Percentiles rank a stretch among this genome's conserved stretches.
Evolutionary conservation across 2,797 vertebrate genomes (phyloP).

Genomic region (Coregonus sp.): DNA sequence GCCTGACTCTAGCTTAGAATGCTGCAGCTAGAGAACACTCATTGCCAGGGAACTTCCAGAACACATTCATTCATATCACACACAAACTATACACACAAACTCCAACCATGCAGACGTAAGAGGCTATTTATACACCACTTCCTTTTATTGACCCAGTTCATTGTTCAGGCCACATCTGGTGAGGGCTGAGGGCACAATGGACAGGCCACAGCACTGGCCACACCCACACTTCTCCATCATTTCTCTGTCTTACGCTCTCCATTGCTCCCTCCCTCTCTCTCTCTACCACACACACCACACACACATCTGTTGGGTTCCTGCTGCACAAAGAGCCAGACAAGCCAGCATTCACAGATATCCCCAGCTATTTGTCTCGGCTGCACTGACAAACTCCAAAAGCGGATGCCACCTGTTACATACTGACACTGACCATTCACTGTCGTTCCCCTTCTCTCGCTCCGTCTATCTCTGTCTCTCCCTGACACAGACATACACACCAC

Average conservation of each 20-base stretch:
- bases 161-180: conserved; percentile 82
- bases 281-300: background rate
- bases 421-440: conserved; percentile 39
- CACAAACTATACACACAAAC: conserved; percentile 39
- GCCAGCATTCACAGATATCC: conserved; percentile 48
- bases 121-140: conserved; percentile 80
- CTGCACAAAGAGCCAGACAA: conserved; percentile 38
- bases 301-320: conserved; percentile 26
- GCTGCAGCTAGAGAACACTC: conserved; percentile 44
- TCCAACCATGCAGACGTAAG: conserved; percentile 60
- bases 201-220: conserved; percentile 60
- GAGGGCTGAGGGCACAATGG: conserved; percentile 79
- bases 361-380: conserved; percentile 51
- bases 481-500: background rate
- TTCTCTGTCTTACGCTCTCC: background rate
- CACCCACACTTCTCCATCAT: conserved; percentile 27
- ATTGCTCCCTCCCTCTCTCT: background rate
- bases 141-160: conserved; percentile 82
- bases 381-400: conserved; percentile 47
- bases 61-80: conserved; percentile 61
- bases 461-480: background rate
- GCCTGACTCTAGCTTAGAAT: conserved; percentile 21
- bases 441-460: background rate
- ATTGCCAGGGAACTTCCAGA: conserved; percentile 56
- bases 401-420: conserved; percentile 66